These are phyloP conservation scores for Rhyacophila evoluta DNA, from an alignment of 2,888 invertebrate genomes.

Conservation along the genomic window DNA sequence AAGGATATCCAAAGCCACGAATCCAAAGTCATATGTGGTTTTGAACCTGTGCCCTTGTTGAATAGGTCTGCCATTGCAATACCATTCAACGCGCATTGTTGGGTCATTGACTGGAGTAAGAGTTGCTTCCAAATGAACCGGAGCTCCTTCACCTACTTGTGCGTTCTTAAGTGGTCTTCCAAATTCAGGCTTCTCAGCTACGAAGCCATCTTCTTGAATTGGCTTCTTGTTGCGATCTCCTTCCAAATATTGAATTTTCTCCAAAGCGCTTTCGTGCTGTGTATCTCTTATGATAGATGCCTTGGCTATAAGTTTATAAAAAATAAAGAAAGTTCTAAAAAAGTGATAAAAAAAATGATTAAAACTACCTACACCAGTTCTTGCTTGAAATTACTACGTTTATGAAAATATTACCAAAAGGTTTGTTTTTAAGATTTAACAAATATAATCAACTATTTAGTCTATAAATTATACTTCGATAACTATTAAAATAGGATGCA, in stretches of 20 bases:
- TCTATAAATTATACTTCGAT: no score
- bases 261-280: conserved; percentile 91
- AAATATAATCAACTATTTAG: no score
- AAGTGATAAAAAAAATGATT: no score
- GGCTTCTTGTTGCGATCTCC: conserved; percentile 82
- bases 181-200: conserved; percentile 90
- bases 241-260: conserved; percentile 93
- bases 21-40: conserved; percentile 97
- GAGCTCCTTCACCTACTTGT: conserved; percentile 86
- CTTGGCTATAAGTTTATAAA: conserved; percentile 79
- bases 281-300: conserved; percentile 89
- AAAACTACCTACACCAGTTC: no score
- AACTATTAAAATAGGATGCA: no score
- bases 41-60: conserved; percentile 95
- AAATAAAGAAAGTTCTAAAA: no score
- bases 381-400: no score
- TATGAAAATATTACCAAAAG: no score
- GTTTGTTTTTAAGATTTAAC: no score
- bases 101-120: conserved; percentile 98
- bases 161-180: conserved; percentile 89
- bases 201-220: conserved; percentile 78
- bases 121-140: conserved; percentile 93
- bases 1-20: conserved; percentile 94
- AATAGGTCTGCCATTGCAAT: conserved; percentile 93
- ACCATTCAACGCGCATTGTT: conserved; percentile 99